Evolutionary conservation across 2,797 vertebrate species (phyloP).

Genomic region (Melanogrammus aeglefinus): DNA sequence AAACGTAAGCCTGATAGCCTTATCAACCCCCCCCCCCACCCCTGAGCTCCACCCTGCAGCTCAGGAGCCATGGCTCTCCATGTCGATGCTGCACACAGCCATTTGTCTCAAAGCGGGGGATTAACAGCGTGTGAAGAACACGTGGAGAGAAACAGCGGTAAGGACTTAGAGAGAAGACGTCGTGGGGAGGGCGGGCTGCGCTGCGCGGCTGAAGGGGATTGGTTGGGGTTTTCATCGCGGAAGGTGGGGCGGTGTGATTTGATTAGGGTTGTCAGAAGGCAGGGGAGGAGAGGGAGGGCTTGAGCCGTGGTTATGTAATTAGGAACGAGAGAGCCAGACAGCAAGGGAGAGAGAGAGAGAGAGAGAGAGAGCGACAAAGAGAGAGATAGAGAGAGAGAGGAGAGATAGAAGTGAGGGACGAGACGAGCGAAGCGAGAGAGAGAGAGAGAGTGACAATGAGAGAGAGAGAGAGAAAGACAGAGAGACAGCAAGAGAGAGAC

Average conservation of each 20-base stretch:
- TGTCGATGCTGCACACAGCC: conserved; percentile 29
- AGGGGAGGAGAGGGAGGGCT: background rate
- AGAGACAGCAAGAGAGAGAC: conserved; percentile 40
- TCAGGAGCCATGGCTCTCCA: conserved; percentile 31
- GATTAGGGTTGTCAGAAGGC: background rate
- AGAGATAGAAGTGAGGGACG: too few relatives aligned
- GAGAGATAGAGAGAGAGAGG: conserved; percentile 36
- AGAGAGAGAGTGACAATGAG: conserved; percentile 32
- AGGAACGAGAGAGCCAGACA: conserved; percentile 44
- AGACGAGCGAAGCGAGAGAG: too few relatives aligned
- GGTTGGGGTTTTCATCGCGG: conserved; percentile 19
- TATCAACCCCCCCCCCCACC: too few relatives aligned
- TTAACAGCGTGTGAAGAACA: too few relatives aligned
- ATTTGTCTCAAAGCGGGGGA: conserved; percentile 44
- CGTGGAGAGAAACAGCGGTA: too few relatives aligned
- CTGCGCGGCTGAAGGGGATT: conserved; percentile 19
- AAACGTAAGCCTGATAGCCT: background rate
- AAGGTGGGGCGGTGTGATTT: background rate
- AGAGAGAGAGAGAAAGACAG: conserved; percentile 37
- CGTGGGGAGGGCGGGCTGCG: background rate
- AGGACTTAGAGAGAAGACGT: too few relatives aligned
- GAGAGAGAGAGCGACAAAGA: conserved; percentile 31
- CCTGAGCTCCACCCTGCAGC: background rate
- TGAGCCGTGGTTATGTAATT: conserved; percentile 48
- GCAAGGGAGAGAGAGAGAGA: conserved; percentile 37